Evolutionary conservation across 2,888 invertebrate species (phyloP).

Genomic region (Rhodophaea formosa): DNA sequence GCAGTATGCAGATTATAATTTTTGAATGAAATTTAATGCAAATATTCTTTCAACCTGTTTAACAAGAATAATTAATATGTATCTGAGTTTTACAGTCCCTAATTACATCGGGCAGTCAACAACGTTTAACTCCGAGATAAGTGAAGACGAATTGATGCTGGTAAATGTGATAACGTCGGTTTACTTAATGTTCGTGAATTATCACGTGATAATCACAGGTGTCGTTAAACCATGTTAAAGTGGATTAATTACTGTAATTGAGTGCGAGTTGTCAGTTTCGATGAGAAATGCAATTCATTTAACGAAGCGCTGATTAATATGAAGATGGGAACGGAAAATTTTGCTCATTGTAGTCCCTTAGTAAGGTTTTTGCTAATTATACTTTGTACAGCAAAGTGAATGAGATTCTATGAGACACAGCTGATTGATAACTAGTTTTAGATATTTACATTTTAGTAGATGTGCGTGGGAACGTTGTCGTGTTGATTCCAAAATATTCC

Average conservation of each 20-base stretch:
- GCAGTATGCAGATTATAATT: too few species aligned
- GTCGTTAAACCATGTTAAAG: conserved; percentile 21
- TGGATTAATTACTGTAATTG: conserved; percentile 27
- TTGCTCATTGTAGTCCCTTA: conserved; percentile 12
- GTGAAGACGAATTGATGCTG: conserved; percentile 33
- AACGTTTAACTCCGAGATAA: conserved; percentile 43
- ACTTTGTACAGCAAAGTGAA: not conserved
- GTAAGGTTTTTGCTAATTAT: not conserved
- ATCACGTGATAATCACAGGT: conserved; percentile 30
- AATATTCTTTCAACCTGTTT: conserved; percentile 16
- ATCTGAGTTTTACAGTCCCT: conserved; percentile 53
- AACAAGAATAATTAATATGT: conserved; percentile 51
- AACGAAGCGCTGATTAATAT: not conserved
- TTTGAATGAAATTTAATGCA: not conserved
- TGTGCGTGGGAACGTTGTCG: conserved; percentile 11
- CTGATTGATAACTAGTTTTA: not conserved
- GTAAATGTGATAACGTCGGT: conserved; percentile 26
- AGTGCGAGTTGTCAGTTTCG: conserved; percentile 23
- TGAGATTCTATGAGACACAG: not conserved
- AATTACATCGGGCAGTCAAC: conserved; percentile 53
- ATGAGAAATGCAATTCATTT: conserved; percentile 17
- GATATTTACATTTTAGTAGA: not conserved
- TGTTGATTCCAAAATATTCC: conserved; percentile 22
- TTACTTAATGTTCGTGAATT: conserved; percentile 21
- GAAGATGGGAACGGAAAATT: conserved; percentile 17